A percentile compares a stretch with the other conserved stretches of the same genome.
Conservation (phyloP, 2,113 vertebrate genomes). For the Rana temporaria region DNA sequence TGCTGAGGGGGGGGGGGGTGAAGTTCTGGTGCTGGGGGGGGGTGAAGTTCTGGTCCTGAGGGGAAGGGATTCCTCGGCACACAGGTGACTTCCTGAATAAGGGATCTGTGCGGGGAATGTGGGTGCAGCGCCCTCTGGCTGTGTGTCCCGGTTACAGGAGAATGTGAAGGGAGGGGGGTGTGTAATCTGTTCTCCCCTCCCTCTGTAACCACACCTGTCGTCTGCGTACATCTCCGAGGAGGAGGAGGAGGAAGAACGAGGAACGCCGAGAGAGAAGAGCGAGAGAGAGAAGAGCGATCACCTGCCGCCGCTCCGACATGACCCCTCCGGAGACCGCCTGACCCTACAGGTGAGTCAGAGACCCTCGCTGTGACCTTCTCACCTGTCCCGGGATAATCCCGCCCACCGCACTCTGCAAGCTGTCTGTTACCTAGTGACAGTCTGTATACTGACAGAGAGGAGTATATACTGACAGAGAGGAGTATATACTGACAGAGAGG, state of each 20-base stretch:
- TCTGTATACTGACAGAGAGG: neutral
- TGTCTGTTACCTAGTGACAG: neutral
- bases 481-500: no score
- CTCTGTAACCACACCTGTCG: conserved; percentile 40
- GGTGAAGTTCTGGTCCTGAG: no score
- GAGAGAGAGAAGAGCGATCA: no score
- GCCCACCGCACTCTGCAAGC: no score
- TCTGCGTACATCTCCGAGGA: neutral
- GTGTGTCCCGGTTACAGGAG: neutral
- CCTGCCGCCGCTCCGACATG: neutral
- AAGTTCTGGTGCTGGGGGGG: no score
- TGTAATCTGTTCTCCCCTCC: conserved; percentile 23
- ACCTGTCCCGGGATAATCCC: no score
- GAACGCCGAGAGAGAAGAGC: neutral
- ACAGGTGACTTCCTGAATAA: no score
- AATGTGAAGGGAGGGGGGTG: neutral
- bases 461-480: neutral
- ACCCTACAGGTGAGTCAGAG: conserved; percentile 17
- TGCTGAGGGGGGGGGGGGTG: no score
- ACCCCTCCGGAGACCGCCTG: neutral
- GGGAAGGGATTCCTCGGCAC: no score
- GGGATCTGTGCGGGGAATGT: no score
- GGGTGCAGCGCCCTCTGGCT: neutral
- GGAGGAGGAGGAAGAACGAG: conserved; percentile 8
- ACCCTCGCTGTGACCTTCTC: neutral